Evolutionary conservation across 2,888 invertebrate genomes (phyloP).

Genomic region (Lycia hirtaria): DNA sequence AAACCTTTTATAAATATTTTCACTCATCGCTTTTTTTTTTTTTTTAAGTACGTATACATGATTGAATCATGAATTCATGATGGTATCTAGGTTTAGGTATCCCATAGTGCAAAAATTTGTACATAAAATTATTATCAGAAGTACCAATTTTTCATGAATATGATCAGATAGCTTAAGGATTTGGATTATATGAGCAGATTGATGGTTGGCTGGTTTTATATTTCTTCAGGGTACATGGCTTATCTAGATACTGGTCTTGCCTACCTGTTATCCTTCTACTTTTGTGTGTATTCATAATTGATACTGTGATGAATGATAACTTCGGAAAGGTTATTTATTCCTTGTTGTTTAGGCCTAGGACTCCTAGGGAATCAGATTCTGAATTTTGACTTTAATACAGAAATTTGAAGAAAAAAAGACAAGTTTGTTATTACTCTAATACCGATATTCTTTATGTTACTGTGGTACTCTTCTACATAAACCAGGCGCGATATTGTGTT

Average conservation of each 20-base stretch:
- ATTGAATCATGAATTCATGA: too few species aligned
- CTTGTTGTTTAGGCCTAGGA: background rate
- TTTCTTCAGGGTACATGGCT: background rate
- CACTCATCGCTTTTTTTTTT: too few species aligned
- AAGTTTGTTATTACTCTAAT: too few species aligned
- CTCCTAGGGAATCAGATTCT: background rate
- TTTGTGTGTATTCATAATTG: background rate
- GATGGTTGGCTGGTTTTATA: background rate
- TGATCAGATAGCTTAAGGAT: too few species aligned
- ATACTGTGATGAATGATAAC: constrained; percentile 2
- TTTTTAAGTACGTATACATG: too few species aligned
- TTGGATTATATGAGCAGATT: too few species aligned
- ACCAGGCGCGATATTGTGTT: background rate
- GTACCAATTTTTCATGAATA: too few species aligned
- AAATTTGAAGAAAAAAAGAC: background rate
- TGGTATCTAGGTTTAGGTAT: too few species aligned
- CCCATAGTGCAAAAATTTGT: too few species aligned
- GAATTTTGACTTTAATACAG: background rate
- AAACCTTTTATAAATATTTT: too few species aligned
- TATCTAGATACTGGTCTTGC: background rate
- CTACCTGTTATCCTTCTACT: background rate
- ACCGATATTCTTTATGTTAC: too few species aligned
- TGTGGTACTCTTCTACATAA: background rate
- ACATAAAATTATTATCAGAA: too few species aligned
- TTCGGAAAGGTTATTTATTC: background rate